Evolutionary conservation across 2,113 vertebrate species (phyloP).

Genomic region (Porphyrio hochstetteri): DNA sequence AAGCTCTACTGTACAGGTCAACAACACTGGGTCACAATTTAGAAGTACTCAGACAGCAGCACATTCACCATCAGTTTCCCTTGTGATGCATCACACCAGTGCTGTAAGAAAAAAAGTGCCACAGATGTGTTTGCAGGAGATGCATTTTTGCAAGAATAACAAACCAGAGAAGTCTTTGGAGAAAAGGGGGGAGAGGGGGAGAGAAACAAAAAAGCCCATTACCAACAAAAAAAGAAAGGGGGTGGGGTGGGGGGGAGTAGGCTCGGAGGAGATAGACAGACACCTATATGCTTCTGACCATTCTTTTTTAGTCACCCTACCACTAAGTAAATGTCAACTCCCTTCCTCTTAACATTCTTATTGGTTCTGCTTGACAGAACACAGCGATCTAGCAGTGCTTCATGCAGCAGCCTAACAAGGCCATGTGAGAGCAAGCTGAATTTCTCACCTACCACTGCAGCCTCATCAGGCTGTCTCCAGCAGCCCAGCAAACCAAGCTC

Average conservation of each 20-base stretch:
- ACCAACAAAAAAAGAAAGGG: neutral
- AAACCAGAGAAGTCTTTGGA: neutral
- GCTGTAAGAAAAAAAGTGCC: neutral
- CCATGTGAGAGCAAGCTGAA: neutral
- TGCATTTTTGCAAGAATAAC: neutral
- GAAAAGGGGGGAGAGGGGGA: neutral
- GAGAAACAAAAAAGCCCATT: neutral
- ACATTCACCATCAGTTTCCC: neutral
- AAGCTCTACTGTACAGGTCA: neutral
- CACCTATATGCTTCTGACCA: neutral
- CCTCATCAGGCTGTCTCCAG: neutral
- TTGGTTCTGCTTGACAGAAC: neutral
- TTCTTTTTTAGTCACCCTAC: neutral
- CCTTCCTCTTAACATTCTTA: neutral
- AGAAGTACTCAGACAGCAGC: neutral
- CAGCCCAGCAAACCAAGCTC: neutral
- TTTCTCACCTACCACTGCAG: neutral
- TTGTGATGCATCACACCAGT: neutral
- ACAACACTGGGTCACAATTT: neutral
- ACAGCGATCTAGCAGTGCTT: neutral
- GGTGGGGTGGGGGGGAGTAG: accelerated
- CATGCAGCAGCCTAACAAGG: neutral
- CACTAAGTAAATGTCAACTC: neutral
- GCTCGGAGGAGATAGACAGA: too few species aligned
- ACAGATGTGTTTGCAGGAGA: neutral